Base-by-base conservation (phyloP, 2,113 vertebrate genomes). In the Gnathonemus longibarbis region DNA sequence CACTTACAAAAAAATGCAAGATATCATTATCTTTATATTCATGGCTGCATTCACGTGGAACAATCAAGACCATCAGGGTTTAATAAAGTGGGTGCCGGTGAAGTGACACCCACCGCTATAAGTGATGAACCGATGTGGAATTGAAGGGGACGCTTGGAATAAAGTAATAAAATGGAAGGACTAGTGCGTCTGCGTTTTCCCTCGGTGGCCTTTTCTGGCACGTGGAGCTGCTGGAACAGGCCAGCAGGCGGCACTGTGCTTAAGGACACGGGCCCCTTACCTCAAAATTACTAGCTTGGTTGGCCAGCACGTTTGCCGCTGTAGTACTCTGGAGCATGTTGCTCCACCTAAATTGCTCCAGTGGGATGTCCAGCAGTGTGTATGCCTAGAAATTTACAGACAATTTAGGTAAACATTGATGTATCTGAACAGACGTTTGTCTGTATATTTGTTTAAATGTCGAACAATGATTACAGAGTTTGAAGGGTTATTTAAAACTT, bases 1-100 rank as follows among this genome's bases (percentile, higher is more conserved):
- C 53, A n/a, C 89, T 62, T 35, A 27, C 19, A 48, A 39, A 56
- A 89, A 56, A 49, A 89, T 85, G 39, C n/a, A 85, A 89, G 50
- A 31, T 85, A 39, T 52, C 77, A 89, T 89, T 84, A 89, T 85
- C 35, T 58, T 89, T 89, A 46, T 52, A 85, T 83, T 53, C 80
- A 85, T 85, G 39, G 31, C 89, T 85, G 50, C 49, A 24, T 85
- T 85, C 89, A 17, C 48, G 7, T 85, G 77, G 77, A 49, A 62
- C 77, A 85, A 89, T 85, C 50, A 62, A n/a, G 70, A 74, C 19
- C 48, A 89, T 89, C 88, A 83, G 27, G 45, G 88, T n/a, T 89
- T 89, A 89, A 89, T 50, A 89, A 50, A 88, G 46, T 35, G 45
- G 19, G 46, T 39, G 66, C 27, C 11, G 70, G 31, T 31, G 48